Percentiles rank a stretch among this genome's conserved stretches.
Conservation (phyloP, 2,888 invertebrate species). For the Leptinotarsa juncta region DNA sequence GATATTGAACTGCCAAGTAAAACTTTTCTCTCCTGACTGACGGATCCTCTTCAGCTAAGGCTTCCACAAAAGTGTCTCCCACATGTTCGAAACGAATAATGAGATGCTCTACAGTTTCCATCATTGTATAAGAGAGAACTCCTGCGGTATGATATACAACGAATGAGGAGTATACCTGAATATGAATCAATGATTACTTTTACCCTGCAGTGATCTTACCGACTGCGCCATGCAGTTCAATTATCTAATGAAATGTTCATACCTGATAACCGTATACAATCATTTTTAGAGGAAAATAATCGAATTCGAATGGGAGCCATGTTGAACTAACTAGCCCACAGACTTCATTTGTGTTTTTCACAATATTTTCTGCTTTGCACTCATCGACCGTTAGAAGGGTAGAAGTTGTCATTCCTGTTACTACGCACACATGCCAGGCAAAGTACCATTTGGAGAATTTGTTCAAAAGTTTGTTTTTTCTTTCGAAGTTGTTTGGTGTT, state of each 20-base stretch:
- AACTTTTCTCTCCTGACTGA: conserved; percentile 30
- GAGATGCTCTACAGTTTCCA: conserved; percentile 45
- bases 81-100: conserved; percentile 43
- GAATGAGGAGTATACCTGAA: conserved; percentile 28
- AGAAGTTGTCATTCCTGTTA: conserved; percentile 20
- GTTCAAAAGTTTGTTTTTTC: conserved; percentile 34
- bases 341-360: conserved; percentile 37
- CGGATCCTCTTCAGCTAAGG: conserved; percentile 29
- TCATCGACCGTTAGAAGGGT: conserved; percentile 27
- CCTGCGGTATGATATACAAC: conserved; percentile 36
- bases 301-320: conserved; percentile 41
- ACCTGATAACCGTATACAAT: conserved; percentile 39
- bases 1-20: conserved; percentile 36
- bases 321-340: conserved; percentile 41
- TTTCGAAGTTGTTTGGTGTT: conserved; percentile 34
- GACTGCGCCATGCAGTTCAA: background rate
- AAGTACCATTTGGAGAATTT: conserved; percentile 32
- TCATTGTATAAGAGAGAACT: conserved; percentile 40
- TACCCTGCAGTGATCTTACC: background rate
- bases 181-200: background rate
- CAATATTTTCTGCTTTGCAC: conserved; percentile 39
- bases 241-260: background rate
- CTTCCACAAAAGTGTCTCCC: conserved; percentile 33
- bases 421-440: conserved; percentile 24
- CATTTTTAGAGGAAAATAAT: conserved; percentile 35